Percentiles rank a stretch among this genome's conserved stretches.
Conservation (phyloP, 2,113 vertebrate genomes). For the Dolichotis patagonum region DNA sequence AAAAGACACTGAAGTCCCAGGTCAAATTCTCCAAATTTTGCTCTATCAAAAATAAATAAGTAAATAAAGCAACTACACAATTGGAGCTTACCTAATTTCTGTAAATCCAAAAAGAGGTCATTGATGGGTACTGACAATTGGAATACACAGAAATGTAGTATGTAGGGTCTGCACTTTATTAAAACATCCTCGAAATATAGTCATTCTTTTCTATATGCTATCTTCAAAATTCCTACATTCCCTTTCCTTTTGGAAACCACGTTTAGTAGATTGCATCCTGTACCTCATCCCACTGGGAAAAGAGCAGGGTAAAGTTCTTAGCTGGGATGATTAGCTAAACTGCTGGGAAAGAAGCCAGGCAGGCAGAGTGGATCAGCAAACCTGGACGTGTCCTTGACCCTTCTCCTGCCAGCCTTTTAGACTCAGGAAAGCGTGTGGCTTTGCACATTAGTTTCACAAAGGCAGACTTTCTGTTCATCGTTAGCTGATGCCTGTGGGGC, state of each 20-base stretch:
- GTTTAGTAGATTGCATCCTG: rapidly evolving
- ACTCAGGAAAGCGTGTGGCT: too few species aligned
- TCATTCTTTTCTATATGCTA: not conserved
- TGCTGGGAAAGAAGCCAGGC: not conserved
- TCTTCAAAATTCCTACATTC: not conserved
- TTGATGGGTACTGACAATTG: not conserved
- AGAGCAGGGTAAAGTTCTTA: not conserved
- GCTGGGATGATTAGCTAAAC: too few species aligned
- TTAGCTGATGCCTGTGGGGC: too few species aligned
- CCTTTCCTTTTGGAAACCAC: not conserved
- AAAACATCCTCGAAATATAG: not conserved
- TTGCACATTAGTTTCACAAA: too few species aligned
- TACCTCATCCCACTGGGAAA: not conserved
- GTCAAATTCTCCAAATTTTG: not conserved
- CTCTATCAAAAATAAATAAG: not conserved
- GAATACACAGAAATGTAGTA: not conserved
- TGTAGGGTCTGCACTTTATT: not conserved
- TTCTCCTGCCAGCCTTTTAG: too few species aligned
- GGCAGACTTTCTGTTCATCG: too few species aligned
- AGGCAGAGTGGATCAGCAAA: too few species aligned
- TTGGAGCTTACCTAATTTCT: not conserved
- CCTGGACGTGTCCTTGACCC: too few species aligned
- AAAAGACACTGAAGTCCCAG: not conserved
- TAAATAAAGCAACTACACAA: not conserved
- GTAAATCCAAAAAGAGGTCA: not conserved